Base-by-base conservation (phyloP, 2,888 invertebrate genomes). In the Ophraella communa region DNA sequence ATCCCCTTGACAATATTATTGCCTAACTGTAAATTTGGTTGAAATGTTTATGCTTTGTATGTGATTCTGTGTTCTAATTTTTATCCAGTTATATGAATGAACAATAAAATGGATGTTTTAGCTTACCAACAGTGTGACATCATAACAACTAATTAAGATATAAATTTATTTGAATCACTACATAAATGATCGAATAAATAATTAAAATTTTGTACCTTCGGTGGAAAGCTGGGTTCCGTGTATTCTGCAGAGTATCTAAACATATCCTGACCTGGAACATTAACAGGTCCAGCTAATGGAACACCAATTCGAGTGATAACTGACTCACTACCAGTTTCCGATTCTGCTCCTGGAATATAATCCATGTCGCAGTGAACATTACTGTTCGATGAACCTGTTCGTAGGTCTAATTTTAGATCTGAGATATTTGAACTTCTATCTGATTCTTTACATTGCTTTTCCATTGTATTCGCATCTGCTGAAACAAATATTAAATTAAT, bases 371-470 rank as follows among this genome's bases (percentile, higher is more conserved):
- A 82, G 67, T 82, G 82, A 51, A 83, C 78, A 79, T 92, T 92
- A 80, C 91, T 92, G 75, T 89, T 89, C 39, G 91, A 92, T 67
- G 92, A 91, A 8, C 91, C 90, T 51, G 94, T 94, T 65, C 95
- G 86, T 67, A 95, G 87, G 82, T 96, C 95, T 70, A 94, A 87
- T 83, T 96, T 96, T 79, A 95, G 85, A 83, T 95, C 95, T 71
- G 95, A 95, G 76, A 95, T 94, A 80, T 95, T 95, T 56, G 95
- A 95, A 76, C 94, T 94, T 72, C 94, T 87, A 80, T 96, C 95
- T 64, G 94, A 94, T 79, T 92, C 91, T 73, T 91, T 90, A 71
- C 86, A 89, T 69, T 84, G 85, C 72, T 86, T 86, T 72, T 86
- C 85, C 52, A 83, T 84, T 44, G 86, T 85, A 70, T 88, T 83